Conservation (phyloP, 2,113 vertebrate genomes). For the Physeter macrocephalus region DNA sequence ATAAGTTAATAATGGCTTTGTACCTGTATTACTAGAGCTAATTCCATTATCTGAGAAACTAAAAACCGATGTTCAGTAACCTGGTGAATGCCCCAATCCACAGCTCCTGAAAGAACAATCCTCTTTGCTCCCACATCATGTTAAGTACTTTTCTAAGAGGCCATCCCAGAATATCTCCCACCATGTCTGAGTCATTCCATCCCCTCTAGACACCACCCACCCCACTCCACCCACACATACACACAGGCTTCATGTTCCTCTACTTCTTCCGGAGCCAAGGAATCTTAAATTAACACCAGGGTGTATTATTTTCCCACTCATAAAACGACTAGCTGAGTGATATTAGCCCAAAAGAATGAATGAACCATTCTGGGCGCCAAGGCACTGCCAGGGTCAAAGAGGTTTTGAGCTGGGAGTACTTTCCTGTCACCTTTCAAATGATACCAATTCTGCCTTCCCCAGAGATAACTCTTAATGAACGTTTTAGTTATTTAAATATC, state of each 20-base stretch:
- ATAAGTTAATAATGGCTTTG: slow-evolving; percentile 67
- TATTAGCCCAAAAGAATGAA: slow-evolving; percentile 14
- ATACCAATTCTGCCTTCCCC: neutral
- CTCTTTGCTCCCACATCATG: neutral
- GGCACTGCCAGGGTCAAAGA: neutral
- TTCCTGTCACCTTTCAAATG: slow-evolving; percentile 28
- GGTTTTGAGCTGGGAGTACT: neutral
- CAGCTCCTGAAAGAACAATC: slow-evolving; percentile 59
- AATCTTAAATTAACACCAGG: slow-evolving; percentile 57
- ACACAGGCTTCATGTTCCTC: neutral
- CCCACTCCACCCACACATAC: neutral
- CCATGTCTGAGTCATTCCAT: slow-evolving; percentile 49
- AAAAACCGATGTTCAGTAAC: slow-evolving; percentile 67
- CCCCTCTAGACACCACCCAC: slow-evolving; percentile 43
- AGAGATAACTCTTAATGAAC: neutral
- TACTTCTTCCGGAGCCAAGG: slow-evolving; percentile 34
- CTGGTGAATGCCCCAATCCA: slow-evolving; percentile 48
- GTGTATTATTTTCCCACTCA: slow-evolving; percentile 18
- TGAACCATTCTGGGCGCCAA: neutral
- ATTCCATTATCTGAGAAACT: slow-evolving; percentile 67
- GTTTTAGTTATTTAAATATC: slow-evolving; percentile 23
- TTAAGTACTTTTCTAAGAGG: slow-evolving; percentile 51
- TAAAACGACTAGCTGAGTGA: slow-evolving; percentile 5
- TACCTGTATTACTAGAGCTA: slow-evolving; percentile 53
- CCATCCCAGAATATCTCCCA: slow-evolving; percentile 49